Conservation (phyloP, 2,888 invertebrate species). For the Gastrophysa polygoni region DNA sequence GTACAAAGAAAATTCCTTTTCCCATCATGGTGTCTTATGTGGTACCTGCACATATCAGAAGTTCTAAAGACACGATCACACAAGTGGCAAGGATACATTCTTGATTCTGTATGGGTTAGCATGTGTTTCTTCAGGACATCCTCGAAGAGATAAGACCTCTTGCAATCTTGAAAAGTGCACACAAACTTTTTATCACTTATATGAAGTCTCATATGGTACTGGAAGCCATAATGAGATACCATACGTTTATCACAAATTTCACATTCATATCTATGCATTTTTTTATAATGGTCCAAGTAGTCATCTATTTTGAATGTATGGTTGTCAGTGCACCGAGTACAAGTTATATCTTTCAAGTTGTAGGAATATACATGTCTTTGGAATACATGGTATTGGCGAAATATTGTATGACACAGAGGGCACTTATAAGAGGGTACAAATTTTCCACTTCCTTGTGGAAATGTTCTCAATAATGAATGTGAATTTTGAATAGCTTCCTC, state of each 20-base stretch:
- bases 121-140: slow-evolving; percentile 1
- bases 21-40: slow-evolving; percentile 5
- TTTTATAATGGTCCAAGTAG: neutral
- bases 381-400: neutral
- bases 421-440: slow-evolving; percentile 2
- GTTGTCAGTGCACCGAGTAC: neutral
- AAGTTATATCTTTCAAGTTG: neutral
- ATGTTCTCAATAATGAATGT: neutral
- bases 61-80: neutral
- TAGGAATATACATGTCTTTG: neutral
- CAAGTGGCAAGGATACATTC: neutral
- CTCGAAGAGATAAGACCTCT: neutral
- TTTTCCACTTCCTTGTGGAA: neutral
- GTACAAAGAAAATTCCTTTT: neutral
- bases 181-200: slow-evolving; percentile 2
- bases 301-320: neutral
- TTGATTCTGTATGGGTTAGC: neutral
- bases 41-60: neutral
- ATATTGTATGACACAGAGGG: neutral
- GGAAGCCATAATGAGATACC: slow-evolving; percentile 1
- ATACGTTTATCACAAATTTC: slow-evolving; percentile 4
- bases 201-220: slow-evolving; percentile 5
- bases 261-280: slow-evolving; percentile 8
- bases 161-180: slow-evolving; percentile 5
- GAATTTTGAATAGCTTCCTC: neutral